Percentiles rank a stretch among this genome's conserved stretches.
Evolutionary conservation across 2,888 invertebrate species (phyloP).

Genomic region (Clepsis dumicolana): DNA sequence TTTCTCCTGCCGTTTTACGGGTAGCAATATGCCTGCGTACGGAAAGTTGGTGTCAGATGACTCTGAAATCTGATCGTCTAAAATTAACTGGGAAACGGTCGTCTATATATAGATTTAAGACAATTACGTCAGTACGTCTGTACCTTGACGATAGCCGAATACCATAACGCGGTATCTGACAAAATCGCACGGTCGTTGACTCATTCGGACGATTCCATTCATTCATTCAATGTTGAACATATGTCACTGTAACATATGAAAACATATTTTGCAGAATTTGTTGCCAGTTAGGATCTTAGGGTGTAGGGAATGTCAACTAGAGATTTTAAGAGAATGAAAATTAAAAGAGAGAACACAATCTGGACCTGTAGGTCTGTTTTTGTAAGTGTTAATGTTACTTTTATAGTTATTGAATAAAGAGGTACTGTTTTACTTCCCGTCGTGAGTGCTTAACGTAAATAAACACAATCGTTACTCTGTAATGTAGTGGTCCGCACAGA

Average conservation of each 20-base stretch:
- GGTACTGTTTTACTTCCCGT: constrained; percentile 11
- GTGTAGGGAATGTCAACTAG: too few species aligned
- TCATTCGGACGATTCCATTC: constrained; percentile 24
- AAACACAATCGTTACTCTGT: constrained; percentile 37
- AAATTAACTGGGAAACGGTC: constrained; percentile 25
- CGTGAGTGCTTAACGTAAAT: constrained; percentile 33
- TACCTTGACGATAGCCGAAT: constrained; percentile 22
- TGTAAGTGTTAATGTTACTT: not conserved
- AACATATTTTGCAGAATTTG: not conserved
- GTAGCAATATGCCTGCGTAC: constrained; percentile 28
- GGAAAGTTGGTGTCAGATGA: constrained; percentile 28
- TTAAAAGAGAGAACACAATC: not conserved
- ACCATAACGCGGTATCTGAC: constrained; percentile 37
- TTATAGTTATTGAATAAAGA: not conserved
- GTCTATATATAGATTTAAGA: constrained; percentile 26
- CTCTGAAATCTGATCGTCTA: constrained; percentile 36
- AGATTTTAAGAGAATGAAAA: too few species aligned
- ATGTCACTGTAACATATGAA: not conserved
- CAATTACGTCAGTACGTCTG: constrained; percentile 9
- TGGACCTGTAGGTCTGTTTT: not conserved
- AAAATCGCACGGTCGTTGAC: constrained; percentile 35
- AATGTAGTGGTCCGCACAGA: constrained; percentile 17
- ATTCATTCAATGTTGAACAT: constrained; percentile 20
- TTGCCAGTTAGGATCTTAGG: not conserved
- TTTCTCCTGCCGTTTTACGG: constrained; percentile 30